These are phyloP conservation scores for Drosophila niveifrons DNA, from an alignment of 2,888 invertebrate species.

Conservation along the genomic window DNA sequence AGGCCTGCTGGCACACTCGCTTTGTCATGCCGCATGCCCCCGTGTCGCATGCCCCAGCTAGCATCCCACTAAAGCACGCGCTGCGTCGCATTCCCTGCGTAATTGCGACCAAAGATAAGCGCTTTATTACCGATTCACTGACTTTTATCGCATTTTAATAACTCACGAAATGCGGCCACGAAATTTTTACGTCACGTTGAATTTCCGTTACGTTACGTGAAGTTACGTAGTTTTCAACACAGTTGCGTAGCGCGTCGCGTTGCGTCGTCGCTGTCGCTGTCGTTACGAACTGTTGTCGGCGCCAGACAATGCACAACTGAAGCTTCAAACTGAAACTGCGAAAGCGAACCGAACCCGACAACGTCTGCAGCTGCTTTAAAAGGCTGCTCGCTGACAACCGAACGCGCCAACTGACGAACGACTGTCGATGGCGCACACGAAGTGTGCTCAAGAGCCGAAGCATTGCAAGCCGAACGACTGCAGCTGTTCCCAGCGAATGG, in stretches of 20 bases:
- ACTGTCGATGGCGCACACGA: conserved; percentile 35
- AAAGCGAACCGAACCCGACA: conserved; percentile 59
- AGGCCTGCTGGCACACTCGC: conserved; percentile 38
- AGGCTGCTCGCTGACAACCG: conserved; percentile 39
- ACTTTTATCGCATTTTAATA: conserved; percentile 81
- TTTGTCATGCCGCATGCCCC: conserved; percentile 32
- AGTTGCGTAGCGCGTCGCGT: conserved; percentile 39
- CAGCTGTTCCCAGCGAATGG: conserved; percentile 43
- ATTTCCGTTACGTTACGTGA: conserved; percentile 53
- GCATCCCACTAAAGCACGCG: not conserved
- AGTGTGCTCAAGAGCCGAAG: conserved; percentile 29
- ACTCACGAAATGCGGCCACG: conserved; percentile 78
- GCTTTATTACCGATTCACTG: conserved; percentile 83
- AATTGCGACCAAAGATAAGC: conserved; percentile 80
- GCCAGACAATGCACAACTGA: conserved; percentile 76
- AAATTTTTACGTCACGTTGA: conserved; percentile 51
- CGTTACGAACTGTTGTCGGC: conserved; percentile 51
- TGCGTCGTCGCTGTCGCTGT: conserved; percentile 21
- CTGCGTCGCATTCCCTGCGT: conserved; percentile 40
- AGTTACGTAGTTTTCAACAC: conserved; percentile 36
- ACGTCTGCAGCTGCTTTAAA: conserved; percentile 66
- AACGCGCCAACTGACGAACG: not conserved
- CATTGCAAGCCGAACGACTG: conserved; percentile 26
- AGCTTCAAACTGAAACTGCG: conserved; percentile 42
- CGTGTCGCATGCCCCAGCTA: not conserved